These are phyloP conservation scores for Prietella phreatophila DNA, from an alignment of 2,113 vertebrate genomes.

Conservation along the genomic window DNA sequence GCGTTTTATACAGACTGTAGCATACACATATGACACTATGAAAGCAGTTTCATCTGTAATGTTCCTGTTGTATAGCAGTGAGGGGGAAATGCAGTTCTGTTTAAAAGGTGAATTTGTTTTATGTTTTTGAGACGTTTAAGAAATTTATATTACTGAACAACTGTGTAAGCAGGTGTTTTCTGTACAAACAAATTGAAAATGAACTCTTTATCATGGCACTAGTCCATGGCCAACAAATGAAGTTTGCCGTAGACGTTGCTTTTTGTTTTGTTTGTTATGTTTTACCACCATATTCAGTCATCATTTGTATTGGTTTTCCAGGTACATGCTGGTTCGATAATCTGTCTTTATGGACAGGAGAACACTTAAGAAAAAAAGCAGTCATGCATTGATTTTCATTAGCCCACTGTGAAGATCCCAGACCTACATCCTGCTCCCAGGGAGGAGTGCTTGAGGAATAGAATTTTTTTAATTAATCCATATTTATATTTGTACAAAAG, in stretches of 20 bases:
- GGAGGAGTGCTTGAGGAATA: conserved; percentile 9
- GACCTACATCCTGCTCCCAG: conserved; percentile 15
- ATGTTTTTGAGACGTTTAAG: conserved; percentile 6
- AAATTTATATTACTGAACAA: conserved; percentile 29
- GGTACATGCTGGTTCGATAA: conserved; percentile 38
- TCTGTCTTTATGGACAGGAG: conserved; percentile 25
- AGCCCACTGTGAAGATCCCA: conserved; percentile 12
- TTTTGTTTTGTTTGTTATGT: conserved; percentile 27
- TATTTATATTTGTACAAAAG: conserved; percentile 45
- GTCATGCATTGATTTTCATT: conserved; percentile 30
- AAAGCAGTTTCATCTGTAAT: conserved; percentile 25
- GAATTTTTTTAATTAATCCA: conserved; percentile 46
- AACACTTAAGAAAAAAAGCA: conserved; percentile 14
- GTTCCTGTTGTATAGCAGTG: conserved; percentile 38
- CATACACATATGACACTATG: conserved; percentile 75
- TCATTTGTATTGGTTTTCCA: conserved; percentile 33
- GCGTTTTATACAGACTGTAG: conserved; percentile 60
- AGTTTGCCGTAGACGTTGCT: conserved; percentile 35
- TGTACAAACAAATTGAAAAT: conserved; percentile 12
- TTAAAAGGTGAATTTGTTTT: conserved; percentile 3
- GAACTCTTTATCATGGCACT: conserved; percentile 17
- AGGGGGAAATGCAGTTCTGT: conserved; percentile 13
- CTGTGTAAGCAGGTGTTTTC: conserved; percentile 25
- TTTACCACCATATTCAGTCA: conserved; percentile 24
- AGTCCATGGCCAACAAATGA: conserved; percentile 32